Evolutionary conservation across 2,113 vertebrate species (phyloP).

Genomic region (Carassius auratus): DNA sequence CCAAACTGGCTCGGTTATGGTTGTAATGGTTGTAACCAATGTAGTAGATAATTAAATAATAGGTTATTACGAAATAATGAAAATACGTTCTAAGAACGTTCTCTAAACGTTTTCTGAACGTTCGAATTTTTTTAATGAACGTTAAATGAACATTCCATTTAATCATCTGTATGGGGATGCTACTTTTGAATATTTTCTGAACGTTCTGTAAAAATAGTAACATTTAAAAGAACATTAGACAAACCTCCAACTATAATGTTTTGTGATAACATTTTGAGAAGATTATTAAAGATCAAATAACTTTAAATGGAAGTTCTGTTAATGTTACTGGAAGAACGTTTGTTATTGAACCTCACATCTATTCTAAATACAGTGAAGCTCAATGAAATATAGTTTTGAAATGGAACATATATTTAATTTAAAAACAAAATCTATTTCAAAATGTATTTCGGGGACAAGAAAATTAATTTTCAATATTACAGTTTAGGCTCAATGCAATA

Average conservation of each 20-base stretch:
- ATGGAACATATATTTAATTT: background rate
- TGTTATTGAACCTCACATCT: background rate
- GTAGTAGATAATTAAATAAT: background rate
- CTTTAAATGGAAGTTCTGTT: no score
- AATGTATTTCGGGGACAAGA: background rate
- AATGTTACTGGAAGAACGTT: background rate
- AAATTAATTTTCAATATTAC: no score
- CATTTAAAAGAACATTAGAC: background rate
- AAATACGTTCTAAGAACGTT: background rate
- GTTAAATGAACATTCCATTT: background rate
- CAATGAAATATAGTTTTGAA: background rate
- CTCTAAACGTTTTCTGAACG: background rate
- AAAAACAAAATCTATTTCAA: background rate
- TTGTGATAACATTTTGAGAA: no score
- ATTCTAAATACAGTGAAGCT: background rate
- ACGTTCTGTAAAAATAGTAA: background rate
- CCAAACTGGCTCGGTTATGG: background rate
- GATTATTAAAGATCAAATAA: no score
- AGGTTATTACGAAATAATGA: background rate
- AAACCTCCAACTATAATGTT: no score
- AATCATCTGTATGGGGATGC: background rate
- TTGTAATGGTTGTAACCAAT: no score
- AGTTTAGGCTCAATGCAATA: no score
- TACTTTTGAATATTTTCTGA: background rate
- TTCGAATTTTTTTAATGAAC: background rate